Evolutionary conservation across 1,140 invertebrate genomes (phyloP), one percentile per base, ranked within the genome.

Genomic region (Magallana angulata): DNA sequence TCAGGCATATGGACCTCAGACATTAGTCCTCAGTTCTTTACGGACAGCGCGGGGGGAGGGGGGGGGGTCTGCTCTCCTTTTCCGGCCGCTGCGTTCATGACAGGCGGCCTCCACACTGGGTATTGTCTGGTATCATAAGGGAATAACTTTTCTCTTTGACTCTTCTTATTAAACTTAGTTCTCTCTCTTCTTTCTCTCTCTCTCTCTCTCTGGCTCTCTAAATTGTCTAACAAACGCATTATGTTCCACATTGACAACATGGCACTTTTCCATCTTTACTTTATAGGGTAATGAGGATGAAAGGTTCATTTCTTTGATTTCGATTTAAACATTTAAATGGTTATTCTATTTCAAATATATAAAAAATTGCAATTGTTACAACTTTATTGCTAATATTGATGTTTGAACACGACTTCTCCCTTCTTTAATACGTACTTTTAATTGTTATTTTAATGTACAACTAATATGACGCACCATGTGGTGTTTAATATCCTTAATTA

Each of bases 1-100:
- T 85, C 86, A 8, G 36, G 16, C 16, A n/a, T 57, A 24, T 89
- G 89, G 89, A 16, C 82, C 14, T 64, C 59, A 24, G 87, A 86
- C 83, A 24, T 11, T 6, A 24, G 48, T 1, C 0, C 87, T 24
- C 30, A 90, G 18, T 30, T 90, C n/a, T 88, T 71, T 36, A 87
- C 87, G 2, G 89, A 90, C 56, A 85, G 82, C 36, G 85, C 87
- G 14, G 85, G 87, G 59, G 59, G 0, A 1, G 59, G 1, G 16
- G 16, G n/a, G 59, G 59, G 5, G 59, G 59, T 11, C 8, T 5
- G 36, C 3, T 60, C 1, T 60, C 2, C 16, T 60, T 60, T 8
- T 11, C 59, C 16, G 59, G 59, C 59, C 2, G 16, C 59, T 60
- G 59, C 3, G 59, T 8, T 60, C 59, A 60, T 16, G 9, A 11